These are phyloP conservation scores for Xenopus tropicalis DNA, from an alignment of 2,113 vertebrate genomes.

Conservation along the genomic window DNA sequence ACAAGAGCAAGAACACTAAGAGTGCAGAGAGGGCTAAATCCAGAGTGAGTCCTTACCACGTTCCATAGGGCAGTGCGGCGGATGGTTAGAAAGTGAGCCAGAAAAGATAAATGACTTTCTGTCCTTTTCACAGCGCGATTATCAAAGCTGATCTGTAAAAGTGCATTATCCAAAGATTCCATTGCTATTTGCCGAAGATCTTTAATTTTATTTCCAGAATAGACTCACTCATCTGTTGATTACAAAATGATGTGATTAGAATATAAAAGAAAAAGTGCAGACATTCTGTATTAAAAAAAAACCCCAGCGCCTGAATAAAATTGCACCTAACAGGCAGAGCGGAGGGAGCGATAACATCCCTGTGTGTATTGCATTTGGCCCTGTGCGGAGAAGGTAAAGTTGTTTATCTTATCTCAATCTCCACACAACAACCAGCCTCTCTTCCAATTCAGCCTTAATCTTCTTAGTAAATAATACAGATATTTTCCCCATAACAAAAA, in stretches of 20 bases:
- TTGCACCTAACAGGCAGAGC: conserved; percentile 68
- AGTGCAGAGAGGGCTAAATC: no score
- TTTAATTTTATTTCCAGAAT: conserved; percentile 9
- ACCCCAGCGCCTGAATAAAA: conserved; percentile 18
- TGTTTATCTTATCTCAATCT: conserved; percentile 97
- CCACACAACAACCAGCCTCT: conserved; percentile 94
- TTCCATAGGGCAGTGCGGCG: no score
- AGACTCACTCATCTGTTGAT: conserved; percentile 26
- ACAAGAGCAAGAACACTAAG: no score
- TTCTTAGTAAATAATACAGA: conserved; percentile 99
- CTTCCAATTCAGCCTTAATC: conserved; percentile 97
- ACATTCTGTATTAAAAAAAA: conserved; percentile 16
- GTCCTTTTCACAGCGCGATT: not conserved
- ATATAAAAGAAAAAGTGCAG: conserved; percentile 26
- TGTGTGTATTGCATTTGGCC: conserved; percentile 69
- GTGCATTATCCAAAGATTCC: no score
- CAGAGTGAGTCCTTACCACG: no score
- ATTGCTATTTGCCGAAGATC: not conserved
- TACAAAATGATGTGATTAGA: conserved; percentile 19
- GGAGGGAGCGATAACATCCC: conserved; percentile 83
- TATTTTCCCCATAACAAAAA: conserved; percentile 91
- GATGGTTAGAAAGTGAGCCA: no score
- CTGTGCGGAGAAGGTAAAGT: conserved; percentile 75
- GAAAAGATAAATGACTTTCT: not conserved
- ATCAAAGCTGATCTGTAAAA: no score